A percentile compares a stretch with the other conserved stretches of the same genome.
Conservation (phyloP, 23 tunicate species). For the Styela clava region DNA sequence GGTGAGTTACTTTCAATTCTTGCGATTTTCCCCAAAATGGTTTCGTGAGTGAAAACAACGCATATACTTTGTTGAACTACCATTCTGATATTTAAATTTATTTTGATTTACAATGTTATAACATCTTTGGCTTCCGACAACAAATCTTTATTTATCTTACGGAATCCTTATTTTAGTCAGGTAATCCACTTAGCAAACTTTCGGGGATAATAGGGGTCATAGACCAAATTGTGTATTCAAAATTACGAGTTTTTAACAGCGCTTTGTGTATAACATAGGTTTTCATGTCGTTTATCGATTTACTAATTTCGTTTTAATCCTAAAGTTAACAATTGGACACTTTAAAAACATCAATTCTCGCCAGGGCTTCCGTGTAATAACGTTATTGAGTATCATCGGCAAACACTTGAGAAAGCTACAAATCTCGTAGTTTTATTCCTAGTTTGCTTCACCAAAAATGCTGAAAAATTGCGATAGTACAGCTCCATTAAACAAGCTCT, state of each 20-base stretch:
- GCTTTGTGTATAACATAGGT: not conserved
- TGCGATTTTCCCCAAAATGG: not conserved
- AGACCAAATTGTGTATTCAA: constrained; percentile 11
- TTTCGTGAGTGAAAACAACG: too few relatives aligned
- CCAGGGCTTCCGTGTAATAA: not conserved
- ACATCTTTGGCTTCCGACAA: not conserved
- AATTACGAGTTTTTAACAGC: not conserved
- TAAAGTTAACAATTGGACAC: not conserved
- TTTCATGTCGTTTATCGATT: not conserved
- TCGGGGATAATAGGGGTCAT: not conserved
- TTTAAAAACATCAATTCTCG: not conserved
- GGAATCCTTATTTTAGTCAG: not conserved
- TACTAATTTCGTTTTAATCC: not conserved
- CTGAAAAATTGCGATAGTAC: too few relatives aligned
- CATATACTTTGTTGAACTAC: too few relatives aligned
- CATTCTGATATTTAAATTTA: too few relatives aligned
- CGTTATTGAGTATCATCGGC: not conserved
- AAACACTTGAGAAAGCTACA: not conserved
- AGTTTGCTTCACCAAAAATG: too few relatives aligned
- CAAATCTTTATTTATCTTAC: not conserved
- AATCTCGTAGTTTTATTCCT: not conserved
- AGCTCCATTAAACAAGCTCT: too few relatives aligned
- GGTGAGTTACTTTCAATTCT: constrained; percentile 36
- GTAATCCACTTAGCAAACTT: not conserved
- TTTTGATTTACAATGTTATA: too few relatives aligned